Evolutionary conservation across 53 echinoderm and acorn worm genomes (phyloP), one percentile per base, ranked within the genome.

Genomic region (Crossaster papposus): DNA sequence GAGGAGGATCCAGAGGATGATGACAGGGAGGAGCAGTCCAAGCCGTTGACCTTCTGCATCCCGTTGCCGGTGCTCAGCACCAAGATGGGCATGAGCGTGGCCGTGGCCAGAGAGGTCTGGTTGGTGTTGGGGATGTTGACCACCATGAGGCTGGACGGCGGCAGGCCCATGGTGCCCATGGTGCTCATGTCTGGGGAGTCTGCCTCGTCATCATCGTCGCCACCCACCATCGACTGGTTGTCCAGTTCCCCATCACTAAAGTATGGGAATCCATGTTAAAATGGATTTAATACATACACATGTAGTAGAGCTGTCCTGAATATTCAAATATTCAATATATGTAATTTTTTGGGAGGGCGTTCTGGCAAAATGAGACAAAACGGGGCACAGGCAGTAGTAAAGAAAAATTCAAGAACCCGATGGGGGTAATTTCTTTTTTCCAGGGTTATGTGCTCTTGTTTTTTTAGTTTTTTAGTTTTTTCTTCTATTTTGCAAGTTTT

Each of bases 61-160:
- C 83, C 77, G 30, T 62, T 64, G n/a, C 84, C 65, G 29, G 92
- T 90, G 70, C 94, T 92, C 35, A 95, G 85, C 64, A 95, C 89
- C 80, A 95, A 77, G n/a, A 95, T 85, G 30, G 94, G 96, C 94
- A 94, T 91, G 33, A 94, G 88, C 34, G 92, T 89, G 8, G 94
- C 85, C 14, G 92, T 83, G 36, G 79, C 81, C 36, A 54, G 37
- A 10, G 89, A 92, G 50, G 71, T 70, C 22, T 71, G 83, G 36
- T 54, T 89, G 62, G 89, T 30, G 54, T 88, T 91, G 24, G 92
- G 94, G 15, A 96, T 79, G 82, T 96, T 96, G 54, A 96, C 91
- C 58, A 96, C 83, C 53, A 96, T 86, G 22, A 92, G 86, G 78
- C 94, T 94, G n/a, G 94, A 92, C 75, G 92, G 92, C 11, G 88